Evolutionary conservation across 1,140 invertebrate species (phyloP).

Genomic region (Diorhabda carinulata): DNA sequence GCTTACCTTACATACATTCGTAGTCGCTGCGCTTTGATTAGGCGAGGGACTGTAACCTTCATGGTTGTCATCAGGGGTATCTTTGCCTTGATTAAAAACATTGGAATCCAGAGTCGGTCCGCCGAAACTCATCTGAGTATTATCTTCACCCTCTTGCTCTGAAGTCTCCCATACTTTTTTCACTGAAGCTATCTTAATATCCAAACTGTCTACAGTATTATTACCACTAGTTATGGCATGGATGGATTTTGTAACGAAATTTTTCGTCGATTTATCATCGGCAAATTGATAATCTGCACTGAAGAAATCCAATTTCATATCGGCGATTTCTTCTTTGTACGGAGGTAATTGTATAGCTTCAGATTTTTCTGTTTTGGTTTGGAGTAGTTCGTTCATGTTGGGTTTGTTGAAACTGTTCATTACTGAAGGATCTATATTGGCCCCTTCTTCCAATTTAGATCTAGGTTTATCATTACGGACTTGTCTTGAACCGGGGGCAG

Average conservation of each 20-base stretch:
- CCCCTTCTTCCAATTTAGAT: conserved; percentile 37
- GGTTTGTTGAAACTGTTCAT: conserved; percentile 58
- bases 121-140: conserved; percentile 45
- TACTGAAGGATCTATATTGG: conserved; percentile 30
- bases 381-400: conserved; percentile 53
- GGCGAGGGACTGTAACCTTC: conserved; percentile 54
- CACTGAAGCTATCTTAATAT: conserved; percentile 90
- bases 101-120: conserved; percentile 38
- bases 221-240: conserved; percentile 56
- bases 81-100: conserved; percentile 42
- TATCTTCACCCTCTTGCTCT: conserved; percentile 62
- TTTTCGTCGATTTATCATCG: conserved; percentile 65
- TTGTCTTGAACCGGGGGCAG: conserved; percentile 52
- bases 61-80: conserved; percentile 51
- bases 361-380: conserved; percentile 48
- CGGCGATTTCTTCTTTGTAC: conserved; percentile 74
- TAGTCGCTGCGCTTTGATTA: conserved; percentile 45
- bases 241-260: conserved; percentile 56
- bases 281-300: conserved; percentile 75
- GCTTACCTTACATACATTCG: conserved; percentile 67
- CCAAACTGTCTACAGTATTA: conserved; percentile 56
- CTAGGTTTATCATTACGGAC: conserved; percentile 36
- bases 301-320: conserved; percentile 91
- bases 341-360: conserved; percentile 59
- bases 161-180: conserved; percentile 85